A percentile compares a stretch with the other conserved stretches of the same genome.
Evolutionary conservation across 2,888 invertebrate species (phyloP).

Genomic region (Gastrophysa polygoni): DNA sequence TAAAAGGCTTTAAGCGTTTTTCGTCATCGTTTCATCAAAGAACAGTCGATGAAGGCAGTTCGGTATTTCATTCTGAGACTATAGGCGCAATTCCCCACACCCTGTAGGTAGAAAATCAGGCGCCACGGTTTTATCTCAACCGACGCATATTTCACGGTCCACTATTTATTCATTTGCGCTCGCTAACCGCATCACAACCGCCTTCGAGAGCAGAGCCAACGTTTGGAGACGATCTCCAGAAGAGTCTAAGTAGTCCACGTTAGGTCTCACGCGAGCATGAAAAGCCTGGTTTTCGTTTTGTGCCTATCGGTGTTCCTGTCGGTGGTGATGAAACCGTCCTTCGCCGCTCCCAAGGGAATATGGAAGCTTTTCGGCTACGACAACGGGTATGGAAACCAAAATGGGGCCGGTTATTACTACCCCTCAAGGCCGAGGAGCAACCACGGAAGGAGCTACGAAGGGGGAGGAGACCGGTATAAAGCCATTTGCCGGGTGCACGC

Average conservation of each 20-base stretch:
- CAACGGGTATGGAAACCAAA: slow-evolving; percentile 17
- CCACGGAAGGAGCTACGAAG: slow-evolving; percentile 39
- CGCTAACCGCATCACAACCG: too few species aligned
- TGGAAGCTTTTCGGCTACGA: slow-evolving; percentile 27
- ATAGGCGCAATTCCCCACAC: too few species aligned
- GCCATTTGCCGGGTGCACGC: slow-evolving; percentile 74
- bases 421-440: slow-evolving; percentile 23
- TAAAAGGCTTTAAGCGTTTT: too few species aligned
- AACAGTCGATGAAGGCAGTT: too few species aligned
- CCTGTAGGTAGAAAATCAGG: too few species aligned
- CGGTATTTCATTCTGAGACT: too few species aligned
- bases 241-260: background rate
- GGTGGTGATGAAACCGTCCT: background rate
- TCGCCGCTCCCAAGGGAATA: background rate
- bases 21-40: too few species aligned
- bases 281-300: background rate
- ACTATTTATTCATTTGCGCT: background rate
- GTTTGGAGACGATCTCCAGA: background rate
- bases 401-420: slow-evolving; percentile 25
- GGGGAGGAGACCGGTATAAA: slow-evolving; percentile 66
- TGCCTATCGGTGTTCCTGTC: slow-evolving; percentile 2
- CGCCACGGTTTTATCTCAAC: background rate
- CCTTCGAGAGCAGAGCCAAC: background rate
- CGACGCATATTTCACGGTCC: background rate
- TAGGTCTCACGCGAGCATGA: background rate